Conservation (phyloP, 2,797 vertebrate genomes). For the Sylvia borin region DNA sequence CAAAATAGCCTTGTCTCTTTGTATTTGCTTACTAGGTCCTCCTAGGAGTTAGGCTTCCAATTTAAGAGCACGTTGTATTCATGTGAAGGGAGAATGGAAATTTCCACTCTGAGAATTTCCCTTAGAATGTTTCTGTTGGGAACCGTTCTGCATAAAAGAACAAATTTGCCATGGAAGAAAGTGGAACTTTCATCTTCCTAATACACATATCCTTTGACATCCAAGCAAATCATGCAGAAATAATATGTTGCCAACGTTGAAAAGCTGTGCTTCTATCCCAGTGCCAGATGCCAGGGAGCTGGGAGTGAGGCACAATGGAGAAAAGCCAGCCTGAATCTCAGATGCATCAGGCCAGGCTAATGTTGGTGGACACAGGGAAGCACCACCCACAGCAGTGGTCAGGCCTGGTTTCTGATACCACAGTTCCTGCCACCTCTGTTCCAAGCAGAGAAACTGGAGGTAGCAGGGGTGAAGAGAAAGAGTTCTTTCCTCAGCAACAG, state of each 20-base stretch:
- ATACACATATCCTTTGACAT: not conserved
- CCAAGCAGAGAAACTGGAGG: not conserved
- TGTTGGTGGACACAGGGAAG: not conserved
- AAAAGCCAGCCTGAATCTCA: not conserved
- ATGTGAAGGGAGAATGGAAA: constrained; percentile 34
- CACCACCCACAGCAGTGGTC: not conserved
- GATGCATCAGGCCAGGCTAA: not conserved
- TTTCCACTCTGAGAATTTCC: constrained; percentile 21
- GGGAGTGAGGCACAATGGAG: not conserved
- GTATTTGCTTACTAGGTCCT: constrained; percentile 27
- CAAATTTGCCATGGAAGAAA: not conserved
- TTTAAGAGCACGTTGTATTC: not conserved
- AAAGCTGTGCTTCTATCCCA: not conserved
- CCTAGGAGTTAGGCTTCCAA: constrained; percentile 23
- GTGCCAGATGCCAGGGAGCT: not conserved
- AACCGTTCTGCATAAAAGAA: not conserved
- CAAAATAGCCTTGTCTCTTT: constrained; percentile 38
- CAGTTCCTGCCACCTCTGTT: not conserved
- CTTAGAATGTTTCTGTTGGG: not conserved
- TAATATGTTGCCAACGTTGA: not conserved
- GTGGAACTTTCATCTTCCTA: not conserved
- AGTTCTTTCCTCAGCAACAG: not conserved
- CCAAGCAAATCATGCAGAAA: not conserved
- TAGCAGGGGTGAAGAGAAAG: not conserved
- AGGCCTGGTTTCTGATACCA: not conserved